Evolutionary conservation across 37 sponge, comb jelly and placozoan genomes (phyloP).

Genomic region (Spongia lamella): DNA sequence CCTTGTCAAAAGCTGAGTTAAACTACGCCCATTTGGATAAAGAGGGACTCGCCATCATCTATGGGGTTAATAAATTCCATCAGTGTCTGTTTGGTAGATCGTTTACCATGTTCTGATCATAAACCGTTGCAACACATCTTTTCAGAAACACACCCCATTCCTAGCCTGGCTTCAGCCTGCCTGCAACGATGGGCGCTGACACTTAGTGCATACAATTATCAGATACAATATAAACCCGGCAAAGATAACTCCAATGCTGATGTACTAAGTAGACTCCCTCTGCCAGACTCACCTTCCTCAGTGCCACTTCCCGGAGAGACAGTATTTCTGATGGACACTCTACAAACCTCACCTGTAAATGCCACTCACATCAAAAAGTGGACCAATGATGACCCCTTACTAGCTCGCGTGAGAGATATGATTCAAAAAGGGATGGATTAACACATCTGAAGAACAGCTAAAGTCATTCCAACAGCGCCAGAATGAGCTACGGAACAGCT

Average conservation of each 20-base stretch:
- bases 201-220: conserved; percentile 9
- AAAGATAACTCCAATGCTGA: conserved; percentile 19
- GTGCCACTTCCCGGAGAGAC: conserved; percentile 21
- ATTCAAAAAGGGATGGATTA: too few relatives aligned
- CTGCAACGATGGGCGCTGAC: conserved; percentile 25
- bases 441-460: too few relatives aligned
- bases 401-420: too few relatives aligned
- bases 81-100: conserved; percentile 10
- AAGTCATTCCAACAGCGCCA: too few relatives aligned
- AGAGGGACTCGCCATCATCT: too few relatives aligned
- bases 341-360: neutral
- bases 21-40: neutral
- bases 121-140: conserved; percentile 10
- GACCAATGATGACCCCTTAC: neutral
- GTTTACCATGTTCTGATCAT: conserved; percentile 17
- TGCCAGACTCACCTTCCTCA: neutral
- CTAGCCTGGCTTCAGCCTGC: conserved; percentile 15
- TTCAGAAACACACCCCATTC: neutral
- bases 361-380: neutral
- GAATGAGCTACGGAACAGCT: too few relatives aligned
- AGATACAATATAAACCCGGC: conserved; percentile 2
- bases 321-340: conserved; percentile 8
- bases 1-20: neutral
- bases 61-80: conserved; percentile 28
- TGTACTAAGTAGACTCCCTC: conserved; percentile 28